Evolutionary conservation across 2,797 vertebrate species (phyloP).

Genomic region (Cirrhinus molitorella): DNA sequence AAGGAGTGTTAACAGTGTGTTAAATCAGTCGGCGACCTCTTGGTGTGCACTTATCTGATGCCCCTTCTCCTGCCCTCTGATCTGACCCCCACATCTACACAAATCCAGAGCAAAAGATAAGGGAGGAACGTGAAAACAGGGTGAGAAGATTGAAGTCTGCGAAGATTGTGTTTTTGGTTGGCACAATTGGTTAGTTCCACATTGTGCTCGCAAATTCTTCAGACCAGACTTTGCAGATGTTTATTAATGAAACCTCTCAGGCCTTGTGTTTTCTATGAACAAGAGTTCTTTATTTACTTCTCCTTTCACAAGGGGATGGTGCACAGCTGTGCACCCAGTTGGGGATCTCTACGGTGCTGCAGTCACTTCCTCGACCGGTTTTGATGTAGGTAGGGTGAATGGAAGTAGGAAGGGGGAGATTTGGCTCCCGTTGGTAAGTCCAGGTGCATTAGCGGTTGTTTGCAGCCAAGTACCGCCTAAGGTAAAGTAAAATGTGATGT

Average conservation of each 20-base stretch:
- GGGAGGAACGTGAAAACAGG: background rate
- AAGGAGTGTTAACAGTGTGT: constrained; percentile 22
- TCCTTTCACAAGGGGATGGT: constrained; percentile 2
- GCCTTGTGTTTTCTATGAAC: constrained; percentile 24
- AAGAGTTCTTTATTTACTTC: constrained; percentile 19
- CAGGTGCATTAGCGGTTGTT: constrained; percentile 48
- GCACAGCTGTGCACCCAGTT: constrained; percentile 17
- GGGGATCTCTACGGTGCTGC: background rate
- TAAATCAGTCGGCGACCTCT: constrained; percentile 21
- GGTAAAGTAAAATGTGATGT: background rate
- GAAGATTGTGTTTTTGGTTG: background rate
- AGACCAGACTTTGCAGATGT: constrained; percentile 3
- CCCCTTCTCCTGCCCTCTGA: constrained; percentile 36
- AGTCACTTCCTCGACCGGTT: background rate
- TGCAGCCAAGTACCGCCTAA: background rate
- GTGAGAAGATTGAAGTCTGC: background rate
- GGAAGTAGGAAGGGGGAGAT: constrained; percentile 59
- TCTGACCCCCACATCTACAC: constrained; percentile 22
- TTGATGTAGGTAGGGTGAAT: constrained; percentile 25
- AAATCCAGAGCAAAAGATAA: constrained; percentile 4
- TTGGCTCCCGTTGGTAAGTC: constrained; percentile 66
- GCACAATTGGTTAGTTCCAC: constrained; percentile 29
- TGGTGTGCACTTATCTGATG: constrained; percentile 47
- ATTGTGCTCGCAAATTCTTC: constrained; percentile 36
- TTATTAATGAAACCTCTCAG: background rate